Evolutionary conservation across 2,113 vertebrate genomes (phyloP).

Genomic region (Propithecus coquereli): DNA sequence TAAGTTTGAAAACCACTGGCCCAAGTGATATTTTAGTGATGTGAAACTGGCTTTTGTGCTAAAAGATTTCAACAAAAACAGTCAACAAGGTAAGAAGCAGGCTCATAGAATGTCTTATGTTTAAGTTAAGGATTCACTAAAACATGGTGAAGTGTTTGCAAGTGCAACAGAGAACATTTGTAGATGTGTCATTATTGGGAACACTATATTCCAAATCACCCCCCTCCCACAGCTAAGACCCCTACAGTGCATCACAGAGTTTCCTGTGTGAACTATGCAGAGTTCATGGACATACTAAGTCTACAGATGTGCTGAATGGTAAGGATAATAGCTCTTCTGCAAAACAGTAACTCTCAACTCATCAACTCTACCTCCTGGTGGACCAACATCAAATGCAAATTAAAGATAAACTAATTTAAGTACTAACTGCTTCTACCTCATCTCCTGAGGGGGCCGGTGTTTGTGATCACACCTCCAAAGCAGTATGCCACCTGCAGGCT

Average conservation of each 20-base stretch:
- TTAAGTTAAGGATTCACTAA: background rate
- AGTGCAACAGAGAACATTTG: background rate
- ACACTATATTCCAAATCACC: background rate
- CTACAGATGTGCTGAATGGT: conserved; percentile 18
- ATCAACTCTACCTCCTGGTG: conserved; percentile 53
- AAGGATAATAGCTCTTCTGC: background rate
- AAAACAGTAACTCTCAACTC: conserved; percentile 44
- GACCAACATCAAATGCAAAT: conserved; percentile 67
- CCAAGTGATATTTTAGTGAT: background rate
- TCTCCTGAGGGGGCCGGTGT: conserved; percentile 24
- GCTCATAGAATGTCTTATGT: background rate
- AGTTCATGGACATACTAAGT: background rate
- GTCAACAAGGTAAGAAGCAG: background rate
- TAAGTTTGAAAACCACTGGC: background rate
- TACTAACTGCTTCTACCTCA: conserved; percentile 42
- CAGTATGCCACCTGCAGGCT: conserved; percentile 11
- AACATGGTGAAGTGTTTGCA: background rate
- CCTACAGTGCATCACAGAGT: background rate
- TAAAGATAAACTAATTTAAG: conserved; percentile 62
- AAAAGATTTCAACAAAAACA: background rate
- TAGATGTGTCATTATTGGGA: background rate
- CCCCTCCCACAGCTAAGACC: background rate
- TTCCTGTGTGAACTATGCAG: background rate
- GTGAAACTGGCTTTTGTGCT: background rate
- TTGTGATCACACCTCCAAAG: conserved; percentile 52